phyloP scores from a whole-genome alignment of 2,888 invertebrate genomes.

The Perithous albicinctus region DNA sequence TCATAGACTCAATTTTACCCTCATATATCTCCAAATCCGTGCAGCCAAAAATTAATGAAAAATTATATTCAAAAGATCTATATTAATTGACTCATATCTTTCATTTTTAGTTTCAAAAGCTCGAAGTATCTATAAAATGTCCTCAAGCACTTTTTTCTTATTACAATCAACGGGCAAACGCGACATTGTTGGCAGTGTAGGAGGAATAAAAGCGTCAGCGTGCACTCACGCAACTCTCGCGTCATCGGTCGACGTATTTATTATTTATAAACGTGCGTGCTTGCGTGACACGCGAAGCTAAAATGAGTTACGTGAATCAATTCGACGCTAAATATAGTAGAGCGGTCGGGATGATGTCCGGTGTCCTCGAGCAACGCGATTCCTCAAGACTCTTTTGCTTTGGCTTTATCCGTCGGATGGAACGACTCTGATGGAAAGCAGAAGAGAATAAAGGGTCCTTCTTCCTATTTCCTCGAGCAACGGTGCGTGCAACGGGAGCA shows the following conservation, averaged over 20 bases:
- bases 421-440: slow-evolving; percentile 16
- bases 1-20: too few relatives aligned
- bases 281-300: background rate
- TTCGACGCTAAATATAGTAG: slow-evolving; percentile 32
- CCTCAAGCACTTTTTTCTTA: too few relatives aligned
- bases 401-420: slow-evolving; percentile 53
- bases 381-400: slow-evolving; percentile 33
- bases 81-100: too few relatives aligned
- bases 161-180: slow-evolving; percentile 26
- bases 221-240: slow-evolving; percentile 8
- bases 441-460: slow-evolving; percentile 8
- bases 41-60: too few relatives aligned
- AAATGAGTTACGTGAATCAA: slow-evolving; percentile 18
- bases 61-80: too few relatives aligned
- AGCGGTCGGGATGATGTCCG: slow-evolving; percentile 13
- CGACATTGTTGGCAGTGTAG: slow-evolving; percentile 15
- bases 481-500: slow-evolving; percentile 48
- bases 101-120: too few relatives aligned
- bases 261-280: slow-evolving; percentile 18
- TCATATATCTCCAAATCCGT: too few relatives aligned
- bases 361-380: slow-evolving; percentile 42
- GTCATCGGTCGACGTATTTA: slow-evolving; percentile 42
- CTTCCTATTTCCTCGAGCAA: slow-evolving; percentile 39
- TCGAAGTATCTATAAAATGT: too few relatives aligned
- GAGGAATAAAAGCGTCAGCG: slow-evolving; percentile 2